phyloP scores from a whole-genome alignment of 2,797 vertebrate species.

The Neostethus bicornis region DNA sequence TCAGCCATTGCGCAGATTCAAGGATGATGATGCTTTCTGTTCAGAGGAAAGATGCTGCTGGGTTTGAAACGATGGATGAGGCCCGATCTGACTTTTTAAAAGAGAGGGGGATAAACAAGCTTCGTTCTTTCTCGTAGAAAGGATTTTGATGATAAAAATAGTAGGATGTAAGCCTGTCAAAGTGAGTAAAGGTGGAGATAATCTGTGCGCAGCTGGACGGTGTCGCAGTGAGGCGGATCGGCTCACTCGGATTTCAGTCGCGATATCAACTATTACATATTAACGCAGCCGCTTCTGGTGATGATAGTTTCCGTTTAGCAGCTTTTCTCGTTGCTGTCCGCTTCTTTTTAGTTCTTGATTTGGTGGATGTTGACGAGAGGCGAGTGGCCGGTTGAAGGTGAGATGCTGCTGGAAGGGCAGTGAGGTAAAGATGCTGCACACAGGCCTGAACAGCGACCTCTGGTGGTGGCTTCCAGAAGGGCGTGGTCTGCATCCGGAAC shows the following conservation, averaged over 20 bases:
- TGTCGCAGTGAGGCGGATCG: slow-evolving; percentile 66
- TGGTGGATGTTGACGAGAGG: slow-evolving; percentile 37
- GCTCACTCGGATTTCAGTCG: slow-evolving; percentile 45
- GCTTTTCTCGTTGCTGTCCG: background rate
- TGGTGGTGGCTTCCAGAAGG: slow-evolving; percentile 48
- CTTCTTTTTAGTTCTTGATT: slow-evolving; percentile 3
- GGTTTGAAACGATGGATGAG: slow-evolving; percentile 31
- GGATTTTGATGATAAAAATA: background rate
- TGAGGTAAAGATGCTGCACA: slow-evolving; percentile 51
- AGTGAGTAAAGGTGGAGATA: background rate
- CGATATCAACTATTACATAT: slow-evolving; percentile 64
- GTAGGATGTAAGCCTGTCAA: slow-evolving; percentile 11
- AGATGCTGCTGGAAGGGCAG: slow-evolving; percentile 73
- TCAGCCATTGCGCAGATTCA: slow-evolving; percentile 86
- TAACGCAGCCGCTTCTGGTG: slow-evolving; percentile 13
- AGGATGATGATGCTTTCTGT: slow-evolving; percentile 37
- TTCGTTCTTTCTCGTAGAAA: slow-evolving; percentile 7
- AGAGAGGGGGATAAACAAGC: slow-evolving; percentile 19
- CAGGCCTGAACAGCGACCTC: slow-evolving; percentile 56
- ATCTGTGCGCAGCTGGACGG: slow-evolving; percentile 48
- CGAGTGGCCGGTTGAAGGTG: slow-evolving; percentile 73
- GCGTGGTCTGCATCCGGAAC: slow-evolving; percentile 75
- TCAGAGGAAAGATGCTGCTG: slow-evolving; percentile 49
- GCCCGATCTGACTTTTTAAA: slow-evolving; percentile 32
- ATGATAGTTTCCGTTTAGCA: background rate